Evolutionary conservation across 2,113 vertebrate species (phyloP).

Genomic region (Rissa tridactyla): DNA sequence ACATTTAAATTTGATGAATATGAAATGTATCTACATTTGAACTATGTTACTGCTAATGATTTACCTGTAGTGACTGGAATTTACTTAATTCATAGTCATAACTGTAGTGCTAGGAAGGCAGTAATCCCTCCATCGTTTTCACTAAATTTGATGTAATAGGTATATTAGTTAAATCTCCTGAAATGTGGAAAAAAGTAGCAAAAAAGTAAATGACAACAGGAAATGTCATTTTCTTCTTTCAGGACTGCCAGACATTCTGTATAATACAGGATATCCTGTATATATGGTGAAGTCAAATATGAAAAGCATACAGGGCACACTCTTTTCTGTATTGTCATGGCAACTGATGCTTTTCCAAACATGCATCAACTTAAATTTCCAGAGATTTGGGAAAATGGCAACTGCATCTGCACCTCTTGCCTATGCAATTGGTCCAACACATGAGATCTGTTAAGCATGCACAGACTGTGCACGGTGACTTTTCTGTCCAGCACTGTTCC

Average conservation of each 20-base stretch:
- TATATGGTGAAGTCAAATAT: background rate
- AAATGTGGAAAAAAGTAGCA: background rate
- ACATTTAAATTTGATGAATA: background rate
- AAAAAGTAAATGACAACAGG: background rate
- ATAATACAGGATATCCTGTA: constrained; percentile 22
- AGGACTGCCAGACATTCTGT: background rate
- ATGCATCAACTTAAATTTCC: background rate
- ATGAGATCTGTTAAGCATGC: background rate
- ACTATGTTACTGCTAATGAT: background rate
- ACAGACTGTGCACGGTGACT: background rate
- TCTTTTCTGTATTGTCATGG: background rate
- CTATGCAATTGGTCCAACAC: background rate
- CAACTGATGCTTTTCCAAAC: background rate
- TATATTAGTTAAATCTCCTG: background rate
- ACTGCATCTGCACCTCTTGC: background rate
- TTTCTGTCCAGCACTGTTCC: background rate
- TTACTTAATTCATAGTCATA: background rate
- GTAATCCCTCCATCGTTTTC: background rate
- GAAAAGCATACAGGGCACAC: background rate
- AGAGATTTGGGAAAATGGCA: background rate
- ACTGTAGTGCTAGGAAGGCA: background rate
- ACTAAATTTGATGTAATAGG: background rate
- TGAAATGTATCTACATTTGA: background rate
- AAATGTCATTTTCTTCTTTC: background rate
- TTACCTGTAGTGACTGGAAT: background rate